These are phyloP conservation scores for Camptogramma bilineatum DNA, from an alignment of 2,888 invertebrate genomes.

Conservation along the genomic window DNA sequence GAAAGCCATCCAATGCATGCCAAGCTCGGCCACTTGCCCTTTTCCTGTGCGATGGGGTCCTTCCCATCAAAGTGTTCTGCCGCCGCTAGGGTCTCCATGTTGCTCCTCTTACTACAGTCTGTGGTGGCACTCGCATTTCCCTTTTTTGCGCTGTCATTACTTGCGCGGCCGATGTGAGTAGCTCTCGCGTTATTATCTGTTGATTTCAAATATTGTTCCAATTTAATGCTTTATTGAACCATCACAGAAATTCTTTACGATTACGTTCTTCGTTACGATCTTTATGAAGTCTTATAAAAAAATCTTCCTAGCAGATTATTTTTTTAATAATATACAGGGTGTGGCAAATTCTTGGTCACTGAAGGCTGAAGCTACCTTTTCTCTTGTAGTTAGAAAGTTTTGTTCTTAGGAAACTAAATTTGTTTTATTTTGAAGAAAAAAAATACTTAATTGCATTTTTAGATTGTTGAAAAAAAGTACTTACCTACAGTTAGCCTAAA, in stretches of 20 bases:
- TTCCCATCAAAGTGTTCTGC: slow-evolving; percentile 77
- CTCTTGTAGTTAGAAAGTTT: too few species aligned
- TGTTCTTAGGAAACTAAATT: too few species aligned
- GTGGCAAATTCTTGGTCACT: too few species aligned
- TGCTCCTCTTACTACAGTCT: slow-evolving; percentile 70
- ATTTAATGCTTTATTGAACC: neutral
- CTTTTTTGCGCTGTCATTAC: slow-evolving; percentile 80
- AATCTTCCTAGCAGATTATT: neutral
- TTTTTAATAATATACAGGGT: too few species aligned
- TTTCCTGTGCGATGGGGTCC: slow-evolving; percentile 70
- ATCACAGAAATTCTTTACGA: too few species aligned
- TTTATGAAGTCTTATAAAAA: neutral
- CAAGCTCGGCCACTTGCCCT: slow-evolving; percentile 51
- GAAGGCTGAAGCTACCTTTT: too few species aligned
- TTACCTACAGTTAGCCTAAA: too few species aligned
- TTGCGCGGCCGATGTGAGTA: slow-evolving; percentile 69
- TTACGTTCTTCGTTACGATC: too few species aligned
- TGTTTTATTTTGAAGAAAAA: too few species aligned
- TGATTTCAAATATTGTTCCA: slow-evolving; percentile 16
- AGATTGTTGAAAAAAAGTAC: too few species aligned
- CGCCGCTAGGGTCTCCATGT: slow-evolving; percentile 81
- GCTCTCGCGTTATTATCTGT: slow-evolving; percentile 75
- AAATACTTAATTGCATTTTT: too few species aligned
- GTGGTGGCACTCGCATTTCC: slow-evolving; percentile 73
- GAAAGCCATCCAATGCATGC: slow-evolving; percentile 36